Conservation (phyloP, 2,888 invertebrate species). For the Ophioninae sp. region DNA sequence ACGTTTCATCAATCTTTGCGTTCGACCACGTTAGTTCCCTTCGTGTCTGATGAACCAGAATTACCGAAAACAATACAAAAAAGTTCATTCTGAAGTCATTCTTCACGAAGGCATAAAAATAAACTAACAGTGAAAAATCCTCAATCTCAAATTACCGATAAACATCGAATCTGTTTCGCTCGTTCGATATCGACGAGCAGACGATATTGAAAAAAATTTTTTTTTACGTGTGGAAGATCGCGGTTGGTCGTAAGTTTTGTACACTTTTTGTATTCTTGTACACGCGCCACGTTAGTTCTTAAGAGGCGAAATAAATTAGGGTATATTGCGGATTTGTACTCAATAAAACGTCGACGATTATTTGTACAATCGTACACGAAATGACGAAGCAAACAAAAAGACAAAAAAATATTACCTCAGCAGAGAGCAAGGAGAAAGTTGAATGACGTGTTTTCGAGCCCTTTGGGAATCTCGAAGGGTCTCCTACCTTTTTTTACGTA, state of each 20-base stretch:
- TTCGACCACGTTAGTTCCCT: too few species aligned
- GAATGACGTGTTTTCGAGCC: conserved; percentile 11
- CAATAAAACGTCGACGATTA: conserved; percentile 61
- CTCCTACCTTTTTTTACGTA: conserved; percentile 13
- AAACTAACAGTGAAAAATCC: too few species aligned
- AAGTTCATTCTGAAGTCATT: too few species aligned
- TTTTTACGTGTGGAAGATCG: conserved; percentile 23
- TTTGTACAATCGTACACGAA: conserved; percentile 32
- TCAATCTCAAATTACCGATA: neutral
- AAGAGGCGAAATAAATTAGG: conserved; percentile 42
- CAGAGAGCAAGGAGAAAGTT: conserved; percentile 34
- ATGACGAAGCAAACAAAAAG: neutral
- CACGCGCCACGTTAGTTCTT: conserved; percentile 55
- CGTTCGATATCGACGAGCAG: neutral
- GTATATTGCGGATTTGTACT: conserved; percentile 44
- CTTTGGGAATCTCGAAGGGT: conserved; percentile 9
- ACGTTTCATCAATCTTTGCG: too few species aligned
- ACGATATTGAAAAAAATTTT: conserved; percentile 33
- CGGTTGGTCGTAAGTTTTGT: conserved; percentile 29
- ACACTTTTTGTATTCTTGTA: conserved; percentile 62
- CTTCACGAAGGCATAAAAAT: too few species aligned
- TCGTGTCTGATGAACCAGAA: too few species aligned
- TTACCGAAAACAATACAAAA: too few species aligned
- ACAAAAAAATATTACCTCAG: neutral
- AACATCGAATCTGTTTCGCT: neutral